Conservation (phyloP, 2,797 vertebrate species). For the Acestrorhynchus altus region DNA sequence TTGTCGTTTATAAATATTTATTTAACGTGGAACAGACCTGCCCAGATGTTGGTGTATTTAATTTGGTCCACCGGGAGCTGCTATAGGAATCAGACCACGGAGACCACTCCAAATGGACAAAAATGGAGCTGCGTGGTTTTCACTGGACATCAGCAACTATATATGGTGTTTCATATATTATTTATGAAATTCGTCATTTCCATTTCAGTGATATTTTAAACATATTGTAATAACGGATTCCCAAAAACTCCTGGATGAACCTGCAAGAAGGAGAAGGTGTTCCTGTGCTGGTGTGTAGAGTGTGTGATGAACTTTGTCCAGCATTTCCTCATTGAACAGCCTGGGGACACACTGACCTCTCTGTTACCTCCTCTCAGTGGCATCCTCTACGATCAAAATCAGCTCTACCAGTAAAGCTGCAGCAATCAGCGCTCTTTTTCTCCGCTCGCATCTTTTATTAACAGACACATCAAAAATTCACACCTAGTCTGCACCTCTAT, state of each 20-base stretch:
- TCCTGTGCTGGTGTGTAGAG: background rate
- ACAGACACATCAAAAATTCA: slow-evolving; percentile 77
- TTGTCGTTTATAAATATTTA: too few species aligned
- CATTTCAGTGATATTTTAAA: too few species aligned
- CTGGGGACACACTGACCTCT: slow-evolving; percentile 68
- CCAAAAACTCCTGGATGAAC: background rate
- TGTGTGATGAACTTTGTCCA: slow-evolving; percentile 27
- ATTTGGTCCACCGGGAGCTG: too few species aligned
- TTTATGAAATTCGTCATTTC: too few species aligned
- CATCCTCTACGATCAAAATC: slow-evolving; percentile 63
- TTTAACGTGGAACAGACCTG: too few species aligned
- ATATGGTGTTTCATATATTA: too few species aligned
- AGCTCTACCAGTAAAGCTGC: slow-evolving; percentile 66
- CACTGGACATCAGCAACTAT: too few species aligned
- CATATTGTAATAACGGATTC: too few species aligned
- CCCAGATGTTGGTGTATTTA: too few species aligned
- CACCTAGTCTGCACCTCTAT: slow-evolving; percentile 36
- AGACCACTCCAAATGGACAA: too few species aligned
- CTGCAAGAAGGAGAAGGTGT: background rate
- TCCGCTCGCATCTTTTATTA: slow-evolving; percentile 79
- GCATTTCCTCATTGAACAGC: slow-evolving; percentile 31
- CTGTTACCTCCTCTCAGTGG: slow-evolving; percentile 67
- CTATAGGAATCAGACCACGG: too few species aligned
- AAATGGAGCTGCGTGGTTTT: too few species aligned
- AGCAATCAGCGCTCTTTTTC: slow-evolving; percentile 66